A percentile compares a stretch with the other conserved stretches of the same genome.
These are phyloP conservation scores for Coracias cyanogaster DNA, from an alignment of 2,797 vertebrate species.

Conservation along the genomic window DNA sequence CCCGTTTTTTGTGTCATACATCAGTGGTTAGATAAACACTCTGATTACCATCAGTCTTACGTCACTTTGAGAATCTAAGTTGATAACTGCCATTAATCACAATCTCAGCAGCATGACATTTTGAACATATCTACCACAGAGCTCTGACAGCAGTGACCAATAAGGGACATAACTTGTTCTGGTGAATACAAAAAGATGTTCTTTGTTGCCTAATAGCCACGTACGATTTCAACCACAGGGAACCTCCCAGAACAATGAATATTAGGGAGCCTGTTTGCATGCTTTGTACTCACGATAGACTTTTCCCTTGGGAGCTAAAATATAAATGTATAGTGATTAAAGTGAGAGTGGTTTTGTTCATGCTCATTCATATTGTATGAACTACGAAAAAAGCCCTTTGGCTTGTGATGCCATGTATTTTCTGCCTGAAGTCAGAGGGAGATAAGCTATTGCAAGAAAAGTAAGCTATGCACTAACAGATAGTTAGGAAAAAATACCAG, in stretches of 20 bases:
- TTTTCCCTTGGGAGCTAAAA: neutral
- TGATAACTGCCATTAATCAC: slow-evolving; percentile 60
- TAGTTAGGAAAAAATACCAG: neutral
- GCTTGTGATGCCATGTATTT: neutral
- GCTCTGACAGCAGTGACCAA: slow-evolving; percentile 10
- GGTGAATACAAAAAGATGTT: neutral
- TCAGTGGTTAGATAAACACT: slow-evolving; percentile 46
- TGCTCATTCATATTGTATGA: neutral
- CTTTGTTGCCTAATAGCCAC: neutral
- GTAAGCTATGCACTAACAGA: neutral
- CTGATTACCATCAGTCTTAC: slow-evolving; percentile 51
- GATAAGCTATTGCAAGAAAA: neutral
- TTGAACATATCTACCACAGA: neutral
- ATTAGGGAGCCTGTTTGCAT: neutral
- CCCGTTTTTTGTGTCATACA: slow-evolving; percentile 8
- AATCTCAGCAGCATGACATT: neutral
- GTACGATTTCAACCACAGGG: neutral
- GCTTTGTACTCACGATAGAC: neutral
- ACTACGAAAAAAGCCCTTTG: neutral
- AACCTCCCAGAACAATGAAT: neutral
- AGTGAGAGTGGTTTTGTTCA: neutral
- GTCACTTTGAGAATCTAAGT: slow-evolving; percentile 7
- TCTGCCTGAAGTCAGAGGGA: neutral
- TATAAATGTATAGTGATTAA: neutral
- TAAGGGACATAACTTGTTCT: neutral